A percentile compares a stretch with the other conserved stretches of the same genome.
phyloP scores from a whole-genome alignment of 2,888 invertebrate species.

The Graphium colonna region DNA sequence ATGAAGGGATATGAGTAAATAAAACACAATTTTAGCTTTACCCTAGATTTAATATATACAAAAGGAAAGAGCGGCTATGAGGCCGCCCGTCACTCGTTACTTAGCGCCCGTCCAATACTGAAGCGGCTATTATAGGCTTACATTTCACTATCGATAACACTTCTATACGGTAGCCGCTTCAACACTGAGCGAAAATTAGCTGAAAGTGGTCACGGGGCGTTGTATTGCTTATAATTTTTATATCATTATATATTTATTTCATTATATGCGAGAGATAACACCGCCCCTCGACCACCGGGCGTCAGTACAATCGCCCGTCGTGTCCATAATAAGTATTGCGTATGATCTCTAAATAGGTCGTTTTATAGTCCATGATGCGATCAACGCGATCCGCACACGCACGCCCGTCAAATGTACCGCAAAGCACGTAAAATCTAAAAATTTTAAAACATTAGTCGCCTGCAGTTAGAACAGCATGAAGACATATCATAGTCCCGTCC shows the following conservation, averaged over 20 bases:
- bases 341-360: slow-evolving; percentile 6
- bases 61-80: slow-evolving; percentile 50
- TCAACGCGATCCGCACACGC: background rate
- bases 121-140: background rate
- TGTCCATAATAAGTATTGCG: slow-evolving; percentile 1
- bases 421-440: background rate
- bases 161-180: background rate
- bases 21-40: slow-evolving; percentile 43
- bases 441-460: background rate
- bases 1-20: no score
- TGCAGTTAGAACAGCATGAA: background rate
- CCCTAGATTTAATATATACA: slow-evolving; percentile 71
- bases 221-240: background rate
- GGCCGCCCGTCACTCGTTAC: slow-evolving; percentile 10
- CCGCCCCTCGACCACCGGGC: background rate
- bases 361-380: background rate
- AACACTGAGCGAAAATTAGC: background rate
- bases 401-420: background rate
- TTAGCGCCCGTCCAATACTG: slow-evolving; percentile 3
- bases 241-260: background rate
- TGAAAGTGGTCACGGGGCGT: background rate
- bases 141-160: background rate
- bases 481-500: background rate
- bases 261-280: background rate
- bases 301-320: slow-evolving; percentile 3